These are phyloP conservation scores for Labrus mixtus DNA, from an alignment of 2,113 vertebrate genomes.

Conservation along the genomic window DNA sequence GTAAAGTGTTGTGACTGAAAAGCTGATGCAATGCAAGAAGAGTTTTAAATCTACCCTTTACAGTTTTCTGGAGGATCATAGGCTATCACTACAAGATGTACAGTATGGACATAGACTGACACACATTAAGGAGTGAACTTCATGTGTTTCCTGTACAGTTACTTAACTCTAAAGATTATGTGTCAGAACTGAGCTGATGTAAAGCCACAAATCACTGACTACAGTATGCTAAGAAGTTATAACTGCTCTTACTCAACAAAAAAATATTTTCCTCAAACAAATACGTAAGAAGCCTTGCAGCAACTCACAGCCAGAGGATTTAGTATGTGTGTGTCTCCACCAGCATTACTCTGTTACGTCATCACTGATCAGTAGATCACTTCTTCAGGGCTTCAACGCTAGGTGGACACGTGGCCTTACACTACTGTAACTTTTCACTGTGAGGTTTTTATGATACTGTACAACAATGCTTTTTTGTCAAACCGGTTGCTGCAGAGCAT, in stretches of 20 bases:
- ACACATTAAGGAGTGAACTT: neutral
- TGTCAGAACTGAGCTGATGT: no score
- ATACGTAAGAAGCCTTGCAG: neutral
- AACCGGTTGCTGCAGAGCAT: no score
- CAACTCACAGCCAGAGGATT: neutral
- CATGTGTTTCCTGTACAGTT: neutral
- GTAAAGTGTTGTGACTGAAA: no score
- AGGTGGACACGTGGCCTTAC: neutral
- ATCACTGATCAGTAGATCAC: slow-evolving; percentile 17
- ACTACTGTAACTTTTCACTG: no score
- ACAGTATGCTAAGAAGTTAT: no score
- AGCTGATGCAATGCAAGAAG: neutral
- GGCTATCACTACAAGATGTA: no score
- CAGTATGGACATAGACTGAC: neutral
- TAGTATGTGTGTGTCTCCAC: neutral
- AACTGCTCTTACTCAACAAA: neutral
- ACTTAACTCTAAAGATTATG: no score
- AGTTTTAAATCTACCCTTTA: neutral
- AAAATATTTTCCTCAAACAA: neutral
- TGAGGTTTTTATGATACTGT: no score
- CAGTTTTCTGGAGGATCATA: neutral
- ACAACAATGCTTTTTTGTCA: no score
- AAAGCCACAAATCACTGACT: no score
- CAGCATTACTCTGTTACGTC: slow-evolving; percentile 6
- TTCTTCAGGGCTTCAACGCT: no score